Percentiles rank a stretch among this genome's conserved stretches.
These are phyloP conservation scores for Silurus aristotelis DNA, from an alignment of 2,797 vertebrate genomes.

Conservation along the genomic window DNA sequence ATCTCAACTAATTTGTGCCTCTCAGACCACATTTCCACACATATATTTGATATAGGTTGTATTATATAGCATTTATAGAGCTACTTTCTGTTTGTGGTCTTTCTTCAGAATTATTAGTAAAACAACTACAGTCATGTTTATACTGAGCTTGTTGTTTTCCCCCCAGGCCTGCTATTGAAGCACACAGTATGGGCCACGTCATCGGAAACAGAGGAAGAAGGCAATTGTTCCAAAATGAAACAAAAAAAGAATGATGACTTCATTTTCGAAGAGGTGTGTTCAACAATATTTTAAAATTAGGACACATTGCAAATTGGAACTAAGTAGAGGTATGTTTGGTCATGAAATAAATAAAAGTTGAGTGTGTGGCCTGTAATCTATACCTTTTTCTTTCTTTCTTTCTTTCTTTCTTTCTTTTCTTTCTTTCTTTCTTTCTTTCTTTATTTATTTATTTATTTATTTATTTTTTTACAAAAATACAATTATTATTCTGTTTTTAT, in stretches of 20 bases:
- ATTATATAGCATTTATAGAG: slow-evolving; percentile 54
- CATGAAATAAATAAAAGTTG: neutral
- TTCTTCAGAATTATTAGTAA: slow-evolving; percentile 71
- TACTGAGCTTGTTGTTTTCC: slow-evolving; percentile 55
- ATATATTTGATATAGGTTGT: slow-evolving; percentile 57
- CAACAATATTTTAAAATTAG: neutral
- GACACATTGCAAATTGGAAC: neutral
- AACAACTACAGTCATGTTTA: slow-evolving; percentile 73
- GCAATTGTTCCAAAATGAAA: slow-evolving; percentile 74
- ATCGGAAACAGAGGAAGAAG: slow-evolving; percentile 78
- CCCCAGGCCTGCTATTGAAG: neutral
- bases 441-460: too few species aligned
- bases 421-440: neutral
- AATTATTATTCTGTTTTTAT: neutral
- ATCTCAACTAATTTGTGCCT: neutral
- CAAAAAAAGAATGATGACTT: slow-evolving; percentile 73
- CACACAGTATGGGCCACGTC: slow-evolving; percentile 51
- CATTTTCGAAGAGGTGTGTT: slow-evolving; percentile 63
- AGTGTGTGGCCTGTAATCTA: neutral
- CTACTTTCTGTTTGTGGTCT: slow-evolving; percentile 30
- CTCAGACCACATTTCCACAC: neutral
- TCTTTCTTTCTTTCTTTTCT: neutral
- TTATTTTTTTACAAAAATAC: too few species aligned
- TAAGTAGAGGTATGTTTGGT: neutral
- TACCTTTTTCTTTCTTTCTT: neutral